Conservation (phyloP, 2,113 vertebrate genomes). For the Anoplopoma fimbria region DNA sequence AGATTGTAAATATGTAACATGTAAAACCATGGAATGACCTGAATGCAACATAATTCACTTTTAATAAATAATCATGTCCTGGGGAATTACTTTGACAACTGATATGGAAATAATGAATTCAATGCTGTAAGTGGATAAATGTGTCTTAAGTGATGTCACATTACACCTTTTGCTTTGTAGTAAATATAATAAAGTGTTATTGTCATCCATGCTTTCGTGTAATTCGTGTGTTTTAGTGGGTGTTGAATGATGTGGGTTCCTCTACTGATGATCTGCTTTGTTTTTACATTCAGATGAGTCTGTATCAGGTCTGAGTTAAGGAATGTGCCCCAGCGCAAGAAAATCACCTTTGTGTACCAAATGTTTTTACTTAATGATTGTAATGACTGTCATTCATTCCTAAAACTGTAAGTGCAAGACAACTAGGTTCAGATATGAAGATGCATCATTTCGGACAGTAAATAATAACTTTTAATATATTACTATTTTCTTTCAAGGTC, state of each 20-base stretch:
- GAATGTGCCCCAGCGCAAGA: background rate
- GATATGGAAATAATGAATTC: background rate
- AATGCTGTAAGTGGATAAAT: background rate
- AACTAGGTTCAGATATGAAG: background rate
- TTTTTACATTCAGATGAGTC: background rate
- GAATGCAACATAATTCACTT: background rate
- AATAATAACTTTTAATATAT: background rate
- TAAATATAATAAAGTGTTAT: background rate
- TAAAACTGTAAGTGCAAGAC: background rate
- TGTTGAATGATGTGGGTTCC: background rate
- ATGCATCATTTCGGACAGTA: background rate
- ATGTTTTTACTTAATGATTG: background rate
- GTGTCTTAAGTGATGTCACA: background rate
- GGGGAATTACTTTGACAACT: background rate
- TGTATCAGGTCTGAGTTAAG: background rate
- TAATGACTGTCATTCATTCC: background rate
- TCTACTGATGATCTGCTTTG: background rate
- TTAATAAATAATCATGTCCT: constrained; percentile 17
- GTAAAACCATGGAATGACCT: background rate
- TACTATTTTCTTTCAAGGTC: background rate
- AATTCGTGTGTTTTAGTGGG: background rate
- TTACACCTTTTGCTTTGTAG: background rate
- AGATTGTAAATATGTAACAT: background rate
- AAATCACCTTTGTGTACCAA: background rate
- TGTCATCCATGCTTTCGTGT: background rate